Conservation (phyloP, 2,797 vertebrate genomes). For the Dermochelys coriacea region DNA sequence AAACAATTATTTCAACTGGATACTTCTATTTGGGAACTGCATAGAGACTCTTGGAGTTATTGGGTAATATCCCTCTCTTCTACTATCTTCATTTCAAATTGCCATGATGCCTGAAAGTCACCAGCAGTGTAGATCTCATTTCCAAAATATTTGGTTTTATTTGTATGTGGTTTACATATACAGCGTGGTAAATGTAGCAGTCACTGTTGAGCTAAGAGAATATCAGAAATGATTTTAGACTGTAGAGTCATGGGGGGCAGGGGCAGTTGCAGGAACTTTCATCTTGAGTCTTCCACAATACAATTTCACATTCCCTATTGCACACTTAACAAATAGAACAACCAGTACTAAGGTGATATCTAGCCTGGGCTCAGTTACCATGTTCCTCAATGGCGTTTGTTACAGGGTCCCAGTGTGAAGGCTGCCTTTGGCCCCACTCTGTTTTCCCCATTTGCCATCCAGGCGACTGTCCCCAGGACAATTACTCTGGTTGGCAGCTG, state of each 20-base stretch:
- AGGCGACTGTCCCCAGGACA: not conserved
- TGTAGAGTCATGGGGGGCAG: not conserved
- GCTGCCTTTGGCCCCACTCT: not conserved
- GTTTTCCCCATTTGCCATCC: not conserved
- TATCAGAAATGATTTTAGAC: not conserved
- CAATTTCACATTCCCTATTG: no score
- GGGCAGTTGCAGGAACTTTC: not conserved
- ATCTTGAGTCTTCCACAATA: not conserved
- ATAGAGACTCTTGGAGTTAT: not conserved
- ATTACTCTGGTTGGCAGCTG: not conserved
- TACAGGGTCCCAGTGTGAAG: not conserved
- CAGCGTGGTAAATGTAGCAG: not conserved
- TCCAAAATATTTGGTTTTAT: not conserved
- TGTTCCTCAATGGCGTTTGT: not conserved
- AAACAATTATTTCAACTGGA: not conserved
- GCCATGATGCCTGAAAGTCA: not conserved
- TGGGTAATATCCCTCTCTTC: not conserved
- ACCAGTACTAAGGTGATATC: not conserved
- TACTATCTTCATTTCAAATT: not conserved
- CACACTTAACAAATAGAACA: not conserved
- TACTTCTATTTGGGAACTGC: not conserved
- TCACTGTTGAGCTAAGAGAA: not conserved
- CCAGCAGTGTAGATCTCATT: not conserved
- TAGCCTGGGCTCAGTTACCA: rapidly evolving
- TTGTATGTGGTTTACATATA: not conserved